A percentile compares a stretch with the other conserved stretches of the same genome.
Evolutionary conservation across 2,888 invertebrate genomes (phyloP).

Genomic region (Eilema griseolum): DNA sequence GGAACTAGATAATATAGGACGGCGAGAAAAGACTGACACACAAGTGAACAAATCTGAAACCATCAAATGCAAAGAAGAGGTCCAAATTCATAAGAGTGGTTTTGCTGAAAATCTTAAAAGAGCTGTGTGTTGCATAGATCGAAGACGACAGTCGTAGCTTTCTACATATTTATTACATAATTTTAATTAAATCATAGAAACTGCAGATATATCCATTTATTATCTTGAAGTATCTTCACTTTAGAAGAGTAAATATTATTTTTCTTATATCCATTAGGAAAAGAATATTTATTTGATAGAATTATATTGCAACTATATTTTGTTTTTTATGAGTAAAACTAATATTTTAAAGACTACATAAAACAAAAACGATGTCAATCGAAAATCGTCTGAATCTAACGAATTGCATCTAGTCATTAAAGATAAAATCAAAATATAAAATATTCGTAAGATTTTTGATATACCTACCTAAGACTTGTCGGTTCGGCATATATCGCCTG

Average conservation of each 20-base stretch:
- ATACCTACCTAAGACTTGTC: constrained; percentile 53
- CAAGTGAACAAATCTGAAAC: constrained; percentile 58
- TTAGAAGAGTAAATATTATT: constrained; percentile 19
- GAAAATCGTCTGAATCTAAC: constrained; percentile 59
- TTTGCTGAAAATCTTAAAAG: constrained; percentile 80
- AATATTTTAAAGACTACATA: constrained; percentile 18
- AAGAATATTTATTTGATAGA: neutral
- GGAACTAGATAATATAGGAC: constrained; percentile 61
- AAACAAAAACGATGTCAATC: constrained; percentile 54
- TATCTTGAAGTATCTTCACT: constrained; percentile 31
- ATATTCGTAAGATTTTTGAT: constrained; percentile 34
- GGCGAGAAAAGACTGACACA: constrained; percentile 73
- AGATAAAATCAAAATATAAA: constrained; percentile 35
- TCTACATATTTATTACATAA: constrained; percentile 31
- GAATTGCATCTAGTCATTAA: constrained; percentile 69
- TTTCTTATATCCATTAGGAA: neutral
- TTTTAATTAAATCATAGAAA: constrained; percentile 16
- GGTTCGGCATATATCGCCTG: constrained; percentile 66
- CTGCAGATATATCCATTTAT: constrained; percentile 20
- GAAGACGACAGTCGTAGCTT: constrained; percentile 77
- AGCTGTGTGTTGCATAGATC: constrained; percentile 83
- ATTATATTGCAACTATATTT: neutral
- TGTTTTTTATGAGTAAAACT: neutral
- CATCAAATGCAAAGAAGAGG: constrained; percentile 68
- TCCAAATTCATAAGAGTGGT: constrained; percentile 75